Percentiles rank a stretch among this genome's conserved stretches.
Conservation (phyloP, 2,113 vertebrate species). For the Penelope pileata region DNA sequence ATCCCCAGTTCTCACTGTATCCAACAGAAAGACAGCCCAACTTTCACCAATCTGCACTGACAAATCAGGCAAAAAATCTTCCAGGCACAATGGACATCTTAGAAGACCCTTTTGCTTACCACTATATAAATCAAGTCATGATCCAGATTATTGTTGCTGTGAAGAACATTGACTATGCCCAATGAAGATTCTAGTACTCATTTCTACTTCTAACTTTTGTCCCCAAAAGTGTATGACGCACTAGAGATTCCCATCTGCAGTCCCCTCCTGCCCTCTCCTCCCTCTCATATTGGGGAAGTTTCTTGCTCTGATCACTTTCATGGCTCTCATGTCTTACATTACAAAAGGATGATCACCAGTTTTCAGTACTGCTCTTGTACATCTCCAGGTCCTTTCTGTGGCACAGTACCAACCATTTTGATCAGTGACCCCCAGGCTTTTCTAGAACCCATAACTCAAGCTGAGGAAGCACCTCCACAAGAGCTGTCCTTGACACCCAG, state of each 20-base stretch:
- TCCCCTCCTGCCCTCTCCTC: neutral
- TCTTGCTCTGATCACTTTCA: neutral
- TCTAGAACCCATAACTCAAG: neutral
- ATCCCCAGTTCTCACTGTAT: neutral
- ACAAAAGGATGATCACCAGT: neutral
- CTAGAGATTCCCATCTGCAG: too few relatives aligned
- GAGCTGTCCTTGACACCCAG: neutral
- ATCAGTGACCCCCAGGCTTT: neutral
- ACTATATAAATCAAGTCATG: neutral
- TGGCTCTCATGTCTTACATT: neutral
- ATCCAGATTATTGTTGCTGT: neutral
- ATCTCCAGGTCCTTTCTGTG: neutral
- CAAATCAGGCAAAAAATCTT: neutral
- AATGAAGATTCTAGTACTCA: neutral
- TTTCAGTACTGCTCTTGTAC: neutral
- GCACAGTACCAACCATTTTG: neutral
- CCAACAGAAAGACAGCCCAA: neutral
- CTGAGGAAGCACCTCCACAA: neutral
- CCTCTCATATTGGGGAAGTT: neutral
- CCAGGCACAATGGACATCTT: neutral
- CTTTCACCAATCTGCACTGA: neutral
- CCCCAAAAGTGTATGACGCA: neutral
- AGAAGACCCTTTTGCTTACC: neutral
- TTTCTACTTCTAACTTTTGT: neutral
- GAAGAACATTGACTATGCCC: neutral